Evolutionary conservation across 2,888 invertebrate genomes (phyloP).

Genomic region (Synanthedon vespiformis): DNA sequence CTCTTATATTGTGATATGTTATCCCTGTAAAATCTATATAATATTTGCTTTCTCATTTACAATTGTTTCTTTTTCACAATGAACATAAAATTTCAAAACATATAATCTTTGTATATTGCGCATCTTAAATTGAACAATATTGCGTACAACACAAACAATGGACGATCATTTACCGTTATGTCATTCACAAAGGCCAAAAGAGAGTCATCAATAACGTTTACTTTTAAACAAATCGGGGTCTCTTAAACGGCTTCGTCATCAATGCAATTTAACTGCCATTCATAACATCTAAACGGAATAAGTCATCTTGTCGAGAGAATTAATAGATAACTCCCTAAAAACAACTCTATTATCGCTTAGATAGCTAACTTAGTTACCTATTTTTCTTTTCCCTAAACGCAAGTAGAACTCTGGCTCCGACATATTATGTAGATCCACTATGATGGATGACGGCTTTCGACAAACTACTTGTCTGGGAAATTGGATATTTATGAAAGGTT

Average conservation of each 20-base stretch:
- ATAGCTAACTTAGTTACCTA: background rate
- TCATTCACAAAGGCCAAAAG: background rate
- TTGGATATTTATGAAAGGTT: background rate
- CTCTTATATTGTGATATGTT: background rate
- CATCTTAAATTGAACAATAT: background rate
- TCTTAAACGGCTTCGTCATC: conserved; percentile 1
- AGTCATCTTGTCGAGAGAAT: background rate
- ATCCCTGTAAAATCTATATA: background rate
- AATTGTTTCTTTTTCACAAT: too few species aligned
- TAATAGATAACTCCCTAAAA: too few species aligned
- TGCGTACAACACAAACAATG: background rate
- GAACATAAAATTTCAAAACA: too few species aligned
- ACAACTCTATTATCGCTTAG: too few species aligned
- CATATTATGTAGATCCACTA: background rate
- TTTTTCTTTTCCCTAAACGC: background rate
- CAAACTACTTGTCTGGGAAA: background rate
- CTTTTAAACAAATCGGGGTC: background rate
- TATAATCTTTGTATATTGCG: background rate
- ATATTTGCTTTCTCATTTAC: too few species aligned
- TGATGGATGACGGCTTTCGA: background rate
- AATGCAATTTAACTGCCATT: conserved; percentile 3
- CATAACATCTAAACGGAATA: background rate
- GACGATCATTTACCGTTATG: background rate
- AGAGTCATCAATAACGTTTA: background rate
- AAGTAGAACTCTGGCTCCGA: background rate